Conservation (phyloP, 2,113 vertebrate genomes). For the Stigmatopora argus region DNA sequence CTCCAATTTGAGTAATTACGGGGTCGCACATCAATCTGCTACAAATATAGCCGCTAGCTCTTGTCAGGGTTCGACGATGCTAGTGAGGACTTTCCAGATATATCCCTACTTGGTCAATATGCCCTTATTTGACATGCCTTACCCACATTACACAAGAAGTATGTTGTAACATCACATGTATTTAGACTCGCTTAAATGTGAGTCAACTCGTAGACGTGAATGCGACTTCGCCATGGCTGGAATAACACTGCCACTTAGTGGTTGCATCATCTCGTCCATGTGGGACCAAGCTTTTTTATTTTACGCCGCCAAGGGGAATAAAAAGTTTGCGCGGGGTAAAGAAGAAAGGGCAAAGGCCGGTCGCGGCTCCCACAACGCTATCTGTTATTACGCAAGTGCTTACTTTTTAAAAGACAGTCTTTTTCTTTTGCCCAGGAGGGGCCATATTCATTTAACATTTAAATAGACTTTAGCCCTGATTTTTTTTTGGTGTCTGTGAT, state of each 20-base stretch:
- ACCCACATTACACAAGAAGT: slow-evolving; percentile 31
- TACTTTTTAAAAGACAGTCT: slow-evolving; percentile 19
- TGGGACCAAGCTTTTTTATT: slow-evolving; percentile 26
- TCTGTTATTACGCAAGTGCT: slow-evolving; percentile 34
- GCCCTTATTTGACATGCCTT: background rate
- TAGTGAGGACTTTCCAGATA: slow-evolving; percentile 5
- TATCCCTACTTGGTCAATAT: background rate
- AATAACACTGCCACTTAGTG: slow-evolving; percentile 67
- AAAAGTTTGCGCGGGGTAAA: slow-evolving; percentile 20
- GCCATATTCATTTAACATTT: slow-evolving; percentile 13
- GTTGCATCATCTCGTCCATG: slow-evolving; percentile 32
- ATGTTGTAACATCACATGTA: slow-evolving; percentile 45
- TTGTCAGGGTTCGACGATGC: background rate
- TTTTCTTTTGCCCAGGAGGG: slow-evolving; percentile 26
- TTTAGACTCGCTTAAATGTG: slow-evolving; percentile 9
- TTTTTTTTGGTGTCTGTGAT: slow-evolving; percentile 17
- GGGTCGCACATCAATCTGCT: background rate
- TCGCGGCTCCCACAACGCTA: slow-evolving; percentile 3
- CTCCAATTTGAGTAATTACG: background rate
- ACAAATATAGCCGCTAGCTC: background rate
- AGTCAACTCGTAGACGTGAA: background rate
- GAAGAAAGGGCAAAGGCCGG: slow-evolving; percentile 6
- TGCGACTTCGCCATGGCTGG: slow-evolving; percentile 31
- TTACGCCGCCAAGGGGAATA: slow-evolving; percentile 11
- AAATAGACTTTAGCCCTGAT: slow-evolving; percentile 11